Evolutionary conservation across 2,797 vertebrate species (phyloP), one percentile per base, ranked within the genome.

Genomic region (Tolypeutes matacus): DNA sequence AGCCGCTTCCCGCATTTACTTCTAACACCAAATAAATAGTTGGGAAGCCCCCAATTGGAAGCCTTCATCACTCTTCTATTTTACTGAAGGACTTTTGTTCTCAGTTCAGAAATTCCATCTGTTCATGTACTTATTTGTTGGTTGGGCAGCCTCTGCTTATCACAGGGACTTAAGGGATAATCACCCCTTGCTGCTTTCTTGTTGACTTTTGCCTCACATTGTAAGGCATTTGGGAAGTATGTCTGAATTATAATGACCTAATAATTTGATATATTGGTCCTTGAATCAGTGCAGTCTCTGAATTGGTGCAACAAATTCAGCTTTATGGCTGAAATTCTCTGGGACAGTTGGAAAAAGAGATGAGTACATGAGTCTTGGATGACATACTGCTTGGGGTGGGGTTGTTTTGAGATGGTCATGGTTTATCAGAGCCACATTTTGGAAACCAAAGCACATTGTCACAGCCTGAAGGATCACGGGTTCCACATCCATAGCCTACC

Each of bases 41-140:
- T 64, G 58, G 69, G 89, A 84, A 70, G 27, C 75, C 76, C 65
- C 56, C 18, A 65, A 13, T 73, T 51, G 39, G 86, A 76, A 92
- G 34, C 31, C 31, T 39, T 78, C 6, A 0, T 31, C 83, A 23
- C 36, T 7, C 6, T 39, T 81, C 27, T 34, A 11, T 93, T 58
- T 87, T 81, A 42, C 34, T 7, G 7, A 25, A 64, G 49, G 94
- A 51, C 46, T 1, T 70, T 18, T 76, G 83, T 53, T 83, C 51
- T 87, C 42, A 51, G 2, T 84, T 80, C 17, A 70, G 84, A 85
- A 36, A 10, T 77, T 46, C 39, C 23, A 10, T 49, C 31, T 67
- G 0, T 90, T 67, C 49, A 18, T 49, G 27, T 67, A 0, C 88
- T 62, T 51, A 18, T 72, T 93, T 64, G 31, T 64, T 92, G 75